These are phyloP conservation scores for Alexandromys fortis DNA, from an alignment of 2,113 vertebrate species.

Conservation along the genomic window DNA sequence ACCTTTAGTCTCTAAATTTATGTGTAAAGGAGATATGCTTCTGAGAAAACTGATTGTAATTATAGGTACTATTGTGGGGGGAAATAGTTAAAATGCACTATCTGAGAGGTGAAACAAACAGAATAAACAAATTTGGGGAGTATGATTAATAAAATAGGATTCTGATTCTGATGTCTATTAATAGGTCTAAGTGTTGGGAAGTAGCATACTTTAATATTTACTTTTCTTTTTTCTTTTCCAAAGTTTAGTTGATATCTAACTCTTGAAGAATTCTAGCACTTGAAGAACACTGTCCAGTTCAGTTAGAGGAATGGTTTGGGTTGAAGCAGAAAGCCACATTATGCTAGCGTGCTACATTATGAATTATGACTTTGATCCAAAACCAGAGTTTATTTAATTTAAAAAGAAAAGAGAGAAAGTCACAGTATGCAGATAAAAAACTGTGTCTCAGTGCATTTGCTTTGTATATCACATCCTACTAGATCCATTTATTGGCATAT, in stretches of 20 bases:
- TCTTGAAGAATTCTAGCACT: not conserved
- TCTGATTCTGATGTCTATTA: not conserved
- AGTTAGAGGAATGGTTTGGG: not conserved
- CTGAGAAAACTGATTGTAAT: not conserved
- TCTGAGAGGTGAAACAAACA: not conserved
- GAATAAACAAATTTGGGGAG: not conserved
- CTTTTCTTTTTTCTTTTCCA: not conserved
- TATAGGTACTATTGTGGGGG: not conserved
- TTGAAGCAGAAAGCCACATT: not conserved
- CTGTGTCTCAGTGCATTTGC: not conserved
- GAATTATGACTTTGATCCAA: not conserved
- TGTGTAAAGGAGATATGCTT: not conserved
- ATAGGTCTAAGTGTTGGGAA: not conserved
- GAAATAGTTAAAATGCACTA: not conserved
- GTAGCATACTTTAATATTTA: not conserved
- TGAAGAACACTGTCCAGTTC: too few species aligned
- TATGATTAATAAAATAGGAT: conserved; percentile 8
- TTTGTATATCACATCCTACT: not conserved
- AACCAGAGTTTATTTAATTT: not conserved
- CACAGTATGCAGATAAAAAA: not conserved
- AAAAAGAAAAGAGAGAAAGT: not conserved
- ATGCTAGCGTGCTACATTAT: not conserved
- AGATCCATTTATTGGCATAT: not conserved
- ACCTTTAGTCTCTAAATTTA: not conserved
- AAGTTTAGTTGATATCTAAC: not conserved